Evolutionary conservation across 2,797 vertebrate genomes (phyloP).

Genomic region (Podarcis lilfordi): DNA sequence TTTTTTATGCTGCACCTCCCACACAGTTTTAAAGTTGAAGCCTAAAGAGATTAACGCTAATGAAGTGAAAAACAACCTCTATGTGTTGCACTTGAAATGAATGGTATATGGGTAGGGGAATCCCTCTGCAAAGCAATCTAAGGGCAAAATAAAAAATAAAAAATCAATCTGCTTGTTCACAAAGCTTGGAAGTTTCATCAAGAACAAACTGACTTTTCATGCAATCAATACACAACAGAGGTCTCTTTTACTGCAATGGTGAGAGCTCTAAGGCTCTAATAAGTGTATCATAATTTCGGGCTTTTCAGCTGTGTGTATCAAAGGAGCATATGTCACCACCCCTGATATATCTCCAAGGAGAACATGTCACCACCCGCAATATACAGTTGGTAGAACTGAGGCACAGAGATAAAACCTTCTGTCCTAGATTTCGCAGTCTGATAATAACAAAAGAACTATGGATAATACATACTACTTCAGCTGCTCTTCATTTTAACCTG

Average conservation of each 20-base stretch:
- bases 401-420: neutral
- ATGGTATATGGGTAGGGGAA: neutral
- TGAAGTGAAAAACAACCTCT: neutral
- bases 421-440: neutral
- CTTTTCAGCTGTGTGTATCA: constrained; percentile 4
- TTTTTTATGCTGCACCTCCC: neutral
- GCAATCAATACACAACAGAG: constrained; percentile 26
- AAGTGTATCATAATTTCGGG: neutral
- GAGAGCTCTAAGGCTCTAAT: neutral
- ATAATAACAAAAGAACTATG: neutral
- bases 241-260: constrained; percentile 7
- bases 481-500: neutral
- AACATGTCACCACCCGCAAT: neutral
- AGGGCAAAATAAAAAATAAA: constrained; percentile 11
- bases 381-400: constrained; percentile 3
- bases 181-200: constrained; percentile 23
- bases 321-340: neutral
- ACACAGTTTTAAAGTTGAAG: constrained; percentile 1
- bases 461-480: neutral
- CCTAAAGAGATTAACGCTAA: constrained; percentile 4
- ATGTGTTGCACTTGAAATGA: neutral
- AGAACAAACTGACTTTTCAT: constrained; percentile 21
- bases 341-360: neutral
- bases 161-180: constrained; percentile 38
- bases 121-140: constrained; percentile 11